Evolutionary conservation across 2,888 invertebrate genomes (phyloP).

Genomic region (Adelognathus sp.): DNA sequence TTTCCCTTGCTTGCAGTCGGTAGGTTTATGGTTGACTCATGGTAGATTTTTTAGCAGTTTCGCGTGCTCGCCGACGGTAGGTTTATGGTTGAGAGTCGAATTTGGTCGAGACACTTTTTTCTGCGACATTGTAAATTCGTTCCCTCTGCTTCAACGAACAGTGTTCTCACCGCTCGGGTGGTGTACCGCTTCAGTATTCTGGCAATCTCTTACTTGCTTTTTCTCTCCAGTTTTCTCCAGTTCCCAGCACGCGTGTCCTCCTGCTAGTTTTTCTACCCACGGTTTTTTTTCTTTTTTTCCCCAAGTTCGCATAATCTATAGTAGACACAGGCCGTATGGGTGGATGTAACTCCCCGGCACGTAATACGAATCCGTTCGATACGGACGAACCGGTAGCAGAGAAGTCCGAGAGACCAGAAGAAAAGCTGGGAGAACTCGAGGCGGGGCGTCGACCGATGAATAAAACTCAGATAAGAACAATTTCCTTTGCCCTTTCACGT

Average conservation of each 20-base stretch:
- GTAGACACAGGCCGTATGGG: constrained; percentile 16
- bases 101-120: too few relatives aligned
- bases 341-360: constrained; percentile 52
- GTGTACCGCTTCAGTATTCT: constrained; percentile 34
- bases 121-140: too few relatives aligned
- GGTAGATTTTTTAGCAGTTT: too few relatives aligned
- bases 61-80: too few relatives aligned
- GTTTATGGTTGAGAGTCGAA: too few relatives aligned
- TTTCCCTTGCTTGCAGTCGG: too few relatives aligned
- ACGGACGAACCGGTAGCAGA: constrained; percentile 18
- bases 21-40: too few relatives aligned
- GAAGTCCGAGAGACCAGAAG: constrained; percentile 31
- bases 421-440: constrained; percentile 48
- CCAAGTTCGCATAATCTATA: constrained; percentile 24
- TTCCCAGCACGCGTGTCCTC: constrained; percentile 32
- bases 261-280: neutral
- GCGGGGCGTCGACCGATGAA: constrained; percentile 52
- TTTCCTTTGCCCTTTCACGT: constrained; percentile 46
- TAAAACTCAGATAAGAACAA: constrained; percentile 32
- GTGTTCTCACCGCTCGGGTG: too few relatives aligned
- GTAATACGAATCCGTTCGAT: constrained; percentile 59
- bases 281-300: constrained; percentile 17
- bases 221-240: constrained; percentile 16
- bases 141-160: too few relatives aligned
- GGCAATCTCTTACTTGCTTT: constrained; percentile 51